Conservation (phyloP, 2,797 vertebrate genomes). For the Danio tinwini region DNA sequence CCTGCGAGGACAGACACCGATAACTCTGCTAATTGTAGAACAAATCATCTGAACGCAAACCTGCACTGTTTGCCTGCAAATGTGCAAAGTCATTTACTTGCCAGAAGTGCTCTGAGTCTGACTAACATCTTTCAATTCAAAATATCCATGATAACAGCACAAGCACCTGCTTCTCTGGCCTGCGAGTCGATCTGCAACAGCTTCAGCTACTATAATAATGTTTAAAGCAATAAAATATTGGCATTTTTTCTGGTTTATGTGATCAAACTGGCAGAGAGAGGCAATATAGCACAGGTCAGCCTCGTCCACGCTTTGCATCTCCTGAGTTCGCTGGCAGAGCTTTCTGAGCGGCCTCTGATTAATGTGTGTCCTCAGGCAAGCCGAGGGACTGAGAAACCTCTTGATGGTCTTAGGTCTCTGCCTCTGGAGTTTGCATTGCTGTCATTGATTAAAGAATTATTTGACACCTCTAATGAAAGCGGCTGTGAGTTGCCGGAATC, state of each 20-base stretch:
- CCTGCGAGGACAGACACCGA: slow-evolving; percentile 76
- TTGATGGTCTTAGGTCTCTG: slow-evolving; percentile 37
- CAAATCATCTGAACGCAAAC: slow-evolving; percentile 4
- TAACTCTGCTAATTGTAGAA: slow-evolving; percentile 21
- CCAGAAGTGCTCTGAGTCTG: neutral
- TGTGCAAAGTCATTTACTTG: neutral
- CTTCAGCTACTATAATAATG: slow-evolving; percentile 16
- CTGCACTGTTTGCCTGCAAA: neutral
- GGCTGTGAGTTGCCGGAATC: slow-evolving; percentile 33
- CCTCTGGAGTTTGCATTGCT: slow-evolving; percentile 48
- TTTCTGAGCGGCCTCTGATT: slow-evolving; percentile 54
- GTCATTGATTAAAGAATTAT: slow-evolving; percentile 60
- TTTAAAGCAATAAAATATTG: slow-evolving; percentile 41
- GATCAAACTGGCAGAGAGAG: slow-evolving; percentile 48
- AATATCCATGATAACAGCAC: slow-evolving; percentile 1
- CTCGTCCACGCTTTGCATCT: slow-evolving; percentile 42
- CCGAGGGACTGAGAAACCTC: slow-evolving; percentile 45
- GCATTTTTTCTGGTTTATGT: slow-evolving; percentile 34
- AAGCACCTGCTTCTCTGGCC: neutral
- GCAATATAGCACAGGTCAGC: slow-evolving; percentile 58
- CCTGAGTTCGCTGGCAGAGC: slow-evolving; percentile 43
- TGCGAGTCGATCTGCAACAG: slow-evolving; percentile 10
- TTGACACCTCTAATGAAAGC: slow-evolving; percentile 55
- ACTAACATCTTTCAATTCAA: neutral
- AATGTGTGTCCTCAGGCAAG: slow-evolving; percentile 59